Base-by-base conservation (phyloP, 2,113 vertebrate genomes). In the Erythrocercus mccallii region DNA sequence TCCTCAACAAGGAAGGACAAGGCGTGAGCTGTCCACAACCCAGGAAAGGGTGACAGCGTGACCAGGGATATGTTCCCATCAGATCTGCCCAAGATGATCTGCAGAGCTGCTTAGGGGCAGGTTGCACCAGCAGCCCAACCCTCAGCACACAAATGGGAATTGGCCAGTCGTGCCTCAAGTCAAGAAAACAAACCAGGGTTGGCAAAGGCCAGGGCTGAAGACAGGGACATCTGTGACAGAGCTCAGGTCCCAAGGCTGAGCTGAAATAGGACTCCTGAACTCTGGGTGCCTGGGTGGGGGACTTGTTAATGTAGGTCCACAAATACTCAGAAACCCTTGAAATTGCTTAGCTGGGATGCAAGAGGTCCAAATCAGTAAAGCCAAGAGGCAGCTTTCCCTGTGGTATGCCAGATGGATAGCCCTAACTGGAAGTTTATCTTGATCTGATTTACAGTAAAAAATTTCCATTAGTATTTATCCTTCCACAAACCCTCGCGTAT, bases 21-120 rank as follows among this genome's bases (percentile, higher is more conserved):
- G 3, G 0, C 1, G 6, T 11, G 6, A 80, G 3, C 3, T 2
- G 5, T 12, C 9, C 14, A 30, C 30, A 70, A 21, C 5, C 3
- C 9, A 31, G 30, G 8, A 57, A 64, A 13, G 0, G 0, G 5
- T 61, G 37, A 40, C 21, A 79, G 13, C 5, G 6, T 51, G 33
- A 33, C 10, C 22, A 68, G 51, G 19, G 5, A 21, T 47, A 6
- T 11, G 23, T 44, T 42, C 27, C 3, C 19, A 66, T 15, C 7
- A 18, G 21, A 20, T 16, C 18, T 51, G 33, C 65, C 6, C 15
- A 77, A 57, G 11, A 35, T 3, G 8, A 60, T 7, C 8, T 20
- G 5, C 15, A 45, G 4, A 81, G 10, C 12, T 78, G 6, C 11
- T 13, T 16, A 28, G 18, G 23, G 3, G 1, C 20, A 38, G 20